phyloP scores from a whole-genome alignment of 2,113 vertebrate genomes.

The Sterrhoptilus dennistouni region DNA sequence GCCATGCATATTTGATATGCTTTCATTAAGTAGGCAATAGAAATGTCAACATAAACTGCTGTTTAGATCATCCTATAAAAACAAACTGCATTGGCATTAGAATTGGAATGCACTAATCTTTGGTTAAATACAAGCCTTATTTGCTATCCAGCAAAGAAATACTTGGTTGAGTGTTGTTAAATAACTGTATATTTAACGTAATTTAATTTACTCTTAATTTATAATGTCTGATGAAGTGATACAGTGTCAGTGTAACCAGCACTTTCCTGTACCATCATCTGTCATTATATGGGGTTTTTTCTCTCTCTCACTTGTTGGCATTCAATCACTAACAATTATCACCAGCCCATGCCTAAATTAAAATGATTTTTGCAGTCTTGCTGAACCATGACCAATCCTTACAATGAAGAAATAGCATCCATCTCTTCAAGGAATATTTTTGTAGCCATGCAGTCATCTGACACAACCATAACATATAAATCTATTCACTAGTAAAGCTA shows the following conservation, averaged over 20 bases:
- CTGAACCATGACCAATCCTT: slow-evolving; percentile 32
- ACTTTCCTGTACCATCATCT: slow-evolving; percentile 18
- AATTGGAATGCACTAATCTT: slow-evolving; percentile 66
- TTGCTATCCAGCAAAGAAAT: slow-evolving; percentile 68
- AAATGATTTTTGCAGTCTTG: slow-evolving; percentile 49
- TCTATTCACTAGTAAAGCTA: background rate
- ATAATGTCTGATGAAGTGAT: slow-evolving; percentile 43
- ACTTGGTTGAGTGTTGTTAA: slow-evolving; percentile 72
- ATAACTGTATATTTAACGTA: slow-evolving; percentile 73
- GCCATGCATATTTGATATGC: slow-evolving; percentile 80
- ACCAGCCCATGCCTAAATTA: slow-evolving; percentile 34
- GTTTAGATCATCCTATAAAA: slow-evolving; percentile 77
- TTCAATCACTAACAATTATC: slow-evolving; percentile 61
- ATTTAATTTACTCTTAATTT: slow-evolving; percentile 75
- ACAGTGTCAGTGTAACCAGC: background rate
- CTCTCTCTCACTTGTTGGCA: slow-evolving; percentile 16
- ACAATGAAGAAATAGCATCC: background rate
- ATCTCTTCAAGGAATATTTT: slow-evolving; percentile 27
- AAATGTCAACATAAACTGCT: slow-evolving; percentile 80
- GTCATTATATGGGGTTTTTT: background rate
- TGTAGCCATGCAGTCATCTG: background rate
- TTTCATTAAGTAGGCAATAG: slow-evolving; percentile 77
- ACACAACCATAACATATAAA: background rate
- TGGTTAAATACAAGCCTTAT: slow-evolving; percentile 74
- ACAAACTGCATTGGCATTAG: slow-evolving; percentile 68